A percentile compares a stretch with the other conserved stretches of the same genome.
phyloP scores from a whole-genome alignment of 2,888 invertebrate species.

The Seladonia tumulorum region DNA sequence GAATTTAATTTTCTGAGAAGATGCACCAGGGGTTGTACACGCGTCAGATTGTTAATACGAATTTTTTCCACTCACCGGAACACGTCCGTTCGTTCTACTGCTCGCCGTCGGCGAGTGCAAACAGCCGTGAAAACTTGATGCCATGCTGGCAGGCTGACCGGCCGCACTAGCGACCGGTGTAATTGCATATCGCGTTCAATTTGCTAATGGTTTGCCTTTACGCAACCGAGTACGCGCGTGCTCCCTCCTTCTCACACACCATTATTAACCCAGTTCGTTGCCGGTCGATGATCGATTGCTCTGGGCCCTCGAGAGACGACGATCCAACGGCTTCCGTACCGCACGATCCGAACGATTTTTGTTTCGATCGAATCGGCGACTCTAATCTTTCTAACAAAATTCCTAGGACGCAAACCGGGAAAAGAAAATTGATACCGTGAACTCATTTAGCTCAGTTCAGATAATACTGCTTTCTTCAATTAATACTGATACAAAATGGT shows the following conservation, averaged over 20 bases:
- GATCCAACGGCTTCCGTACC: constrained; percentile 22
- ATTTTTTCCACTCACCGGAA: neutral
- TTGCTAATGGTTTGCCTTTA: constrained; percentile 69
- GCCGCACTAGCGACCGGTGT: constrained; percentile 16
- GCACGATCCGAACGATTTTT: constrained; percentile 18
- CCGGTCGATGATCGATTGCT: constrained; percentile 64
- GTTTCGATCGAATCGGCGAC: constrained; percentile 7
- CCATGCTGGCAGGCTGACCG: neutral
- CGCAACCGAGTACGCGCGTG: constrained; percentile 56
- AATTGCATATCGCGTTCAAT: constrained; percentile 66
- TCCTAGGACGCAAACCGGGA: too few species aligned
- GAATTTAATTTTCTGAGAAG: neutral
- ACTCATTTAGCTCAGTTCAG: too few species aligned
- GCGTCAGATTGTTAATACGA: neutral
- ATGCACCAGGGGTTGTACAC: neutral
- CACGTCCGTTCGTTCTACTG: neutral
- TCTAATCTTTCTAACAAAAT: too few species aligned
- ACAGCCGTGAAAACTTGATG: constrained; percentile 24
- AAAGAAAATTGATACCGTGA: too few species aligned
- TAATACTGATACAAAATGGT: neutral
- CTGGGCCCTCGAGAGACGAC: constrained; percentile 26
- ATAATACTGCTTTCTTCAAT: too few species aligned
- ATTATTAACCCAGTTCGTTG: constrained; percentile 72
- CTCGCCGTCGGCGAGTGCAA: constrained; percentile 18
- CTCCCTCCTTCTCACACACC: constrained; percentile 22